Conservation (phyloP, 2,113 vertebrate genomes). For the Calcarius ornatus region DNA sequence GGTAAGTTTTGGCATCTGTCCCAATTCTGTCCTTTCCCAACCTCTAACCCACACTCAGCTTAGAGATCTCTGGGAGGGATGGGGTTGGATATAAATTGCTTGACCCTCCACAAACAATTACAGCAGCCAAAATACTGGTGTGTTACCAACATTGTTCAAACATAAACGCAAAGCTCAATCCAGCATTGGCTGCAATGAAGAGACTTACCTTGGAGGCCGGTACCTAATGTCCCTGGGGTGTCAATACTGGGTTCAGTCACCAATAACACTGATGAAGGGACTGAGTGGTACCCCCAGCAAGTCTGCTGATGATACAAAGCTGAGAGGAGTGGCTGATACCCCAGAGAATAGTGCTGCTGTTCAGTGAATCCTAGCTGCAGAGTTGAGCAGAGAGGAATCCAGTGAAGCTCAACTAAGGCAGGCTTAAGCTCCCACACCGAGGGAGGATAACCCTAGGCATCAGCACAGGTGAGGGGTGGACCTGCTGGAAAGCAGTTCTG, state of each 20-base stretch:
- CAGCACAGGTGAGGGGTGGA: neutral
- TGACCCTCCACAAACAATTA: neutral
- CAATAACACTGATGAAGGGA: neutral
- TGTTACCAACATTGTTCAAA: neutral
- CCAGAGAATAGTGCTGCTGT: too few relatives aligned
- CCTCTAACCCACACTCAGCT: neutral
- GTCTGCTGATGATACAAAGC: too few relatives aligned
- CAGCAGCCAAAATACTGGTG: neutral
- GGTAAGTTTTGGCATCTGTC: neutral
- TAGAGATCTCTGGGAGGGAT: neutral
- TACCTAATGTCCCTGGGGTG: fast-evolving
- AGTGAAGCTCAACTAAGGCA: neutral
- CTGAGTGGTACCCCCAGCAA: neutral
- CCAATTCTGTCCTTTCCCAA: neutral
- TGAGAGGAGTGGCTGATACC: neutral
- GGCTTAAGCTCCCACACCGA: fast-evolving
- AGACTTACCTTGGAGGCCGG: neutral
- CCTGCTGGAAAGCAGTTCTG: neutral
- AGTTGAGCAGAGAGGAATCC: neutral
- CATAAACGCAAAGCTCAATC: neutral
- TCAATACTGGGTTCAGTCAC: neutral
- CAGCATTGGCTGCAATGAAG: fast-evolving
- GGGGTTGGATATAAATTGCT: neutral
- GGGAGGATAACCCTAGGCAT: neutral
- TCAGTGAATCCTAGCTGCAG: neutral